Evolutionary conservation across 1,140 invertebrate species (phyloP).

Genomic region (Formica exsecta): DNA sequence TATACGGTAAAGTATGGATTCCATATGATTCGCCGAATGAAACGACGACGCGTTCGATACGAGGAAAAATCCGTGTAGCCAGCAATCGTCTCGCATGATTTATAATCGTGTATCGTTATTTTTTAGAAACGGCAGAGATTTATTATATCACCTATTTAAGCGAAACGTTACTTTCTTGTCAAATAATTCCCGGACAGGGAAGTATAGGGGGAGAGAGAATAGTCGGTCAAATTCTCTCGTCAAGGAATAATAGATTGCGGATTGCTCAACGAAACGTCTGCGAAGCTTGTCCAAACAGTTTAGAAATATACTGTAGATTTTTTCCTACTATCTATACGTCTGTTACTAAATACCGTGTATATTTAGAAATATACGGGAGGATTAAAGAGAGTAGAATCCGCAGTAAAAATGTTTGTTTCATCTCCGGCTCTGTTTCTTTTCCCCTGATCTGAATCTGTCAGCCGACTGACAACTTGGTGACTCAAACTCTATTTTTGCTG

Average conservation of each 20-base stretch:
- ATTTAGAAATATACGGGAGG: constrained; percentile 27
- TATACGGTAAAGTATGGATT: constrained; percentile 50
- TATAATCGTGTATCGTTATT: constrained; percentile 33
- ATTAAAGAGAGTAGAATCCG: constrained; percentile 4
- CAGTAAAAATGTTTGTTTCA: constrained; percentile 35
- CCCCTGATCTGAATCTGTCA: not conserved
- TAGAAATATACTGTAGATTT: not conserved
- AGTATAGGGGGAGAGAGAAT: not conserved
- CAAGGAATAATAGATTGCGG: not conserved
- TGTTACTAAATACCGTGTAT: constrained; percentile 28
- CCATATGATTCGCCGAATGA: constrained; percentile 67
- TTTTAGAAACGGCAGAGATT: constrained; percentile 13
- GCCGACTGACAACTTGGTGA: constrained; percentile 29
- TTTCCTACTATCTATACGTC: not conserved
- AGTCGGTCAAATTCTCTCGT: not conserved
- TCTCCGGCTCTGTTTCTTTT: constrained; percentile 28
- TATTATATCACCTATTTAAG: constrained; percentile 23
- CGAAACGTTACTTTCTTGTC: not conserved
- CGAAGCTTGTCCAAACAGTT: constrained; percentile 8
- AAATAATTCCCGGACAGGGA: constrained; percentile 1
- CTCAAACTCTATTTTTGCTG: constrained; percentile 34
- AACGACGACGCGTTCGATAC: constrained; percentile 1
- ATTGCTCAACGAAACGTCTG: not conserved
- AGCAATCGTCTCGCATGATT: not conserved
- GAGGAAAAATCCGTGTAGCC: not conserved